Percentiles rank a stretch among this genome's conserved stretches.
Conservation (phyloP, 2,113 vertebrate species). For the Madoqua kirkii region DNA sequence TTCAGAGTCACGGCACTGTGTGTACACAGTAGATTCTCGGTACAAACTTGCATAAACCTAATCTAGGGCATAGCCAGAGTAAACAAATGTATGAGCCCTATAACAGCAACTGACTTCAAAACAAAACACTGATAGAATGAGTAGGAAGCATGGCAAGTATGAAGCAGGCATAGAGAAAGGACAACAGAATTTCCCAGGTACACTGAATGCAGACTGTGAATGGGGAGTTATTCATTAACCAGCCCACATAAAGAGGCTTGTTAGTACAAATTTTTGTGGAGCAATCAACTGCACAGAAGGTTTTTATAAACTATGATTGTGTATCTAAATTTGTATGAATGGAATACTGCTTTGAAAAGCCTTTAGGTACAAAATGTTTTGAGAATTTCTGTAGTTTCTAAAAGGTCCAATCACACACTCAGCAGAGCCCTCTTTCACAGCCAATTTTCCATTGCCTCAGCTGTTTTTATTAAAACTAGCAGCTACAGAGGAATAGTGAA, state of each 20-base stretch:
- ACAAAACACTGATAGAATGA: not conserved
- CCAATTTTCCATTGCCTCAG: not conserved
- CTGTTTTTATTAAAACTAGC: constrained; percentile 13
- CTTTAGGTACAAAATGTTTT: constrained; percentile 32
- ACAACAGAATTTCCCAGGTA: not conserved
- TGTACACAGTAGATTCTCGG: not conserved
- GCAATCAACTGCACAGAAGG: not conserved
- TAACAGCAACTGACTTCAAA: not conserved
- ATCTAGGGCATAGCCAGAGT: not conserved
- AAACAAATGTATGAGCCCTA: not conserved
- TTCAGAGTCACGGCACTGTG: not conserved
- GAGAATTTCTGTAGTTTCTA: constrained; percentile 15
- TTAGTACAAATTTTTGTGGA: not conserved
- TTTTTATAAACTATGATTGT: constrained; percentile 5
- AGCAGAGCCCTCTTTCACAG: not conserved
- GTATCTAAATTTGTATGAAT: not conserved
- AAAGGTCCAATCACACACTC: not conserved
- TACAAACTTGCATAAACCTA: not conserved
- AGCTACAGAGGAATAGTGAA: not conserved
- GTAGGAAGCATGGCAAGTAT: not conserved
- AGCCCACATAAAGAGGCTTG: not conserved
- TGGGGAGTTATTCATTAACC: not conserved
- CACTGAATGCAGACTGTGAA: not conserved
- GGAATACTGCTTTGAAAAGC: not conserved
- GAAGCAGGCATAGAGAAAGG: not conserved